Evolutionary conservation across 2,888 invertebrate species (phyloP), one percentile per base, ranked within the genome.

Genomic region (Hypolimnas misippus): DNA sequence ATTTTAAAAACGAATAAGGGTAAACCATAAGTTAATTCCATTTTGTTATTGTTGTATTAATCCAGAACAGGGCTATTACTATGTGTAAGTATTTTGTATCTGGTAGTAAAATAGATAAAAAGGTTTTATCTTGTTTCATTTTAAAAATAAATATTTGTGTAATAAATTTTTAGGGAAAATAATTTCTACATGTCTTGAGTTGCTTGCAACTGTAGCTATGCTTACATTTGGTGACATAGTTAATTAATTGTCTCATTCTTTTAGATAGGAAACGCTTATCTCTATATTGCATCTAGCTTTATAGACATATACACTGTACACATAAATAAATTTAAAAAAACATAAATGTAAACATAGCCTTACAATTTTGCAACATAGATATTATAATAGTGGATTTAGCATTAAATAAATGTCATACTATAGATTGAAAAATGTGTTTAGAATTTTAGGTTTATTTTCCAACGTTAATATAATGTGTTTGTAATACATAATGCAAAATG

Each of bases 61-160:
- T 49, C 49, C 49, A 49, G 49, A 49, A 29, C 29, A 29, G n/a
- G 25, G 49, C n/a, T 49, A 10, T 12, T 14, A 49, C 19, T 21
- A 21, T 12, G 44, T 46, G 44, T 49, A 49, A 49, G 14, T n/a
- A 6, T 49, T 49, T 49, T 49, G 29, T 49, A 49, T n/a, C 12
- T 25, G 7, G 25, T 49, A 49, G 29, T 14, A 7, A n/a, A 49
- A 49, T 49, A 29, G 14, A 14, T 12, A 29, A 1, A 3, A 46
- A n/a, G n/a, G n/a, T 14, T 3, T 49, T 49, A 14, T 29, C 29
- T 29, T 29, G 21, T 46, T 12, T 19, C 21, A 19, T 21, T 46
- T 25, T 46, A 21, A 6, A n/a, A n/a, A 21, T 42, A 21, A 44
- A 44, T 19, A 3, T 5, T 40, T 14, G 16, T 16, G 16, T n/a